phyloP scores from a whole-genome alignment of 2,113 vertebrate genomes.

The Oryzias melastigma region DNA sequence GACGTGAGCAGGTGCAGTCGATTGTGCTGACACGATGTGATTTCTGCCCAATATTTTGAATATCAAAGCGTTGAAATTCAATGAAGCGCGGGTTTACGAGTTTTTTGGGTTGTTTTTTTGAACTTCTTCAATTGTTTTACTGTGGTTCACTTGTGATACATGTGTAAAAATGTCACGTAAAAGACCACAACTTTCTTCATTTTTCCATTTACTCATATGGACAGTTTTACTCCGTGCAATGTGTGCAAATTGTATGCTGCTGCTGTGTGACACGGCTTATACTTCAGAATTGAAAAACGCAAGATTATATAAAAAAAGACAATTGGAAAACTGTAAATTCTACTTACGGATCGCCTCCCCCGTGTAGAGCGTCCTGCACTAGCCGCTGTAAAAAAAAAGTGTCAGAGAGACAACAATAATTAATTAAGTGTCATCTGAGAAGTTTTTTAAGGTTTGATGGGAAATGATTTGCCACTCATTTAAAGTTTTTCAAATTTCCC shows the following conservation, averaged over 20 bases:
- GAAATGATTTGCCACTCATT: not conserved
- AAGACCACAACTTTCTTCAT: no score
- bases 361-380: slow-evolving; percentile 88
- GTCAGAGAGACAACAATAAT: slow-evolving; percentile 13
- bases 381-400: slow-evolving; percentile 80
- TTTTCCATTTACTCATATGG: no score
- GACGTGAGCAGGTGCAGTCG: no score
- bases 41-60: no score
- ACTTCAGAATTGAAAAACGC: not conserved
- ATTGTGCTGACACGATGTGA: no score
- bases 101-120: no score
- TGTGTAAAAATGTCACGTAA: no score
- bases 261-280: not conserved
- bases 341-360: slow-evolving; percentile 97
- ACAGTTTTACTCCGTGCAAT: no score
- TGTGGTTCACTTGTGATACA: no score
- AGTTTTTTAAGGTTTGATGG: not conserved
- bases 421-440: slow-evolving; percentile 2
- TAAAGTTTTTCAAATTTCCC: not conserved
- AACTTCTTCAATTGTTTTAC: no score
- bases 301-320: not conserved
- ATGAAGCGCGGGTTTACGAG: no score
- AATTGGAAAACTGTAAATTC: not conserved
- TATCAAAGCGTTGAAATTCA: no score
- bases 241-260: not conserved